These are phyloP conservation scores for Tokudaia muenninki DNA, from an alignment of 2,797 vertebrate genomes.

Conservation along the genomic window DNA sequence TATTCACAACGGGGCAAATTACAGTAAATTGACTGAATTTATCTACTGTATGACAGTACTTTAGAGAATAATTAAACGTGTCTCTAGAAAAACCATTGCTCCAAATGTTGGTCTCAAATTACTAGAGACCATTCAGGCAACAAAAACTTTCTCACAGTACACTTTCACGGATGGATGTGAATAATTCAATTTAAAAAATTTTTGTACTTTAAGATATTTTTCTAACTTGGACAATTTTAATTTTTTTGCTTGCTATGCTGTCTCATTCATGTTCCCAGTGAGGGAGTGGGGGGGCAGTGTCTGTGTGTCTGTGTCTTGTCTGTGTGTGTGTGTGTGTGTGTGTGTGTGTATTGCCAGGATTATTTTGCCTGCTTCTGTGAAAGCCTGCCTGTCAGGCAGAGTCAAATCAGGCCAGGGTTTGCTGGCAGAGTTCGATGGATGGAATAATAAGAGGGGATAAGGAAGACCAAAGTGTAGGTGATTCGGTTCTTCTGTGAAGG, in stretches of 20 bases:
- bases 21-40: slow-evolving; percentile 35
- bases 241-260: background rate
- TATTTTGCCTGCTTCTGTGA: background rate
- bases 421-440: background rate
- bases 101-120: background rate
- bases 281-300: background rate
- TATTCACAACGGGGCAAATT: slow-evolving; percentile 44
- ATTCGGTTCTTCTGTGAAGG: too few species aligned
- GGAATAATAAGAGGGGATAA: too few species aligned
- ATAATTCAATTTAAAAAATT: background rate
- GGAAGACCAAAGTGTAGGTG: too few species aligned
- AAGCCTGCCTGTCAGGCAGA: background rate
- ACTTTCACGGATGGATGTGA: background rate
- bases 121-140: background rate
- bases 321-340: background rate
- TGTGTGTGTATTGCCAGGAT: background rate
- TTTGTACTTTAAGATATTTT: background rate
- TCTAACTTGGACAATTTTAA: background rate
- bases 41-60: slow-evolving; percentile 22
- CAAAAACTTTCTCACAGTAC: background rate
- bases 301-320: background rate
- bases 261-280: background rate
- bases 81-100: background rate
- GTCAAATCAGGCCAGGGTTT: background rate
- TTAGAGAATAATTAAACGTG: slow-evolving; percentile 41